Percentiles rank a stretch among this genome's conserved stretches.
Evolutionary conservation across 2,113 vertebrate genomes (phyloP).

Genomic region (Clupea harengus): DNA sequence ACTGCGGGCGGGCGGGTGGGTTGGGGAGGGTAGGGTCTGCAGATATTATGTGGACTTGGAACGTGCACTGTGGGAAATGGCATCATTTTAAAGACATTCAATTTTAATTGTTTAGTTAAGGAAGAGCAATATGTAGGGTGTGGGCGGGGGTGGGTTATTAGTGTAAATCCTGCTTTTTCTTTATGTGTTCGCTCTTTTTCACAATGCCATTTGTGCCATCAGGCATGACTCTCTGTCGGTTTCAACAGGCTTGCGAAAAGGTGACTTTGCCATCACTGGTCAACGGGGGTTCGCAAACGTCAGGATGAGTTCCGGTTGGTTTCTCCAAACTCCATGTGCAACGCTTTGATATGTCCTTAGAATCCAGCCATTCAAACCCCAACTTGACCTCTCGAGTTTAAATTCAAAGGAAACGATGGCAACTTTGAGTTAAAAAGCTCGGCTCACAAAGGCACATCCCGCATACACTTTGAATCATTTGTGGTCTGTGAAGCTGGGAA

Average conservation of each 20-base stretch:
- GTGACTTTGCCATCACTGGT: not conserved
- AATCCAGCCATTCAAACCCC: not conserved
- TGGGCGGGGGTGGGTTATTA: not conserved
- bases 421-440: not conserved
- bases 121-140: not conserved
- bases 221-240: not conserved
- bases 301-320: not conserved
- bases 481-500: not conserved
- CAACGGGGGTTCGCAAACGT: not conserved
- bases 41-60: not conserved
- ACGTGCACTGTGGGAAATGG: slow-evolving; percentile 7
- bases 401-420: not conserved
- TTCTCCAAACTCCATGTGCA: not conserved
- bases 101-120: not conserved
- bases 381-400: not conserved
- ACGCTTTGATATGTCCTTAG: not conserved
- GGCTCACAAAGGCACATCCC: slow-evolving; percentile 13
- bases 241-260: not conserved
- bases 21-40: not conserved
- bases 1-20: not conserved
- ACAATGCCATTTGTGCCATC: not conserved
- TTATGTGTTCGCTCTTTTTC: not conserved
- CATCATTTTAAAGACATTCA: not conserved
- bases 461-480: slow-evolving; percentile 8
- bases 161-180: not conserved